Conservation (phyloP, 1,140 invertebrate species). For the Apis dorsata region DNA sequence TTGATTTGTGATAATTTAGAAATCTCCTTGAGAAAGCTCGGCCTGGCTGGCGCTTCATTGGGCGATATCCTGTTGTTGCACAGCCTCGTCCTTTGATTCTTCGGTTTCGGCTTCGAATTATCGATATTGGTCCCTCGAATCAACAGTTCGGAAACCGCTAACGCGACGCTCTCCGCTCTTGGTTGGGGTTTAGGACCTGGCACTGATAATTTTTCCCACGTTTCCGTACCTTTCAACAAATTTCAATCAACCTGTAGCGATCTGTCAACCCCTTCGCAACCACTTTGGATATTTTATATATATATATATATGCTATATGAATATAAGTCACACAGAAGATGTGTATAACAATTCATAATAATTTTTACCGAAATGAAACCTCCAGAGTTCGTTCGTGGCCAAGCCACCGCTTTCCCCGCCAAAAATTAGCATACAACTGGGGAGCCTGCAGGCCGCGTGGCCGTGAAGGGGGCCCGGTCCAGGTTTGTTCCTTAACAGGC, state of each 20-base stretch:
- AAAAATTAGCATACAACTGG: conserved; percentile 90
- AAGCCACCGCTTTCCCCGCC: conserved; percentile 89
- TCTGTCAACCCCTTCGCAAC: background rate
- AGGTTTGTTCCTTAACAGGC: conserved; percentile 83
- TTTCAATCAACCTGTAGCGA: background rate
- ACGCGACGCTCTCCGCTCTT: conserved; percentile 78
- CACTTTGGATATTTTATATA: background rate
- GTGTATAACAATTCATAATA: too few species aligned
- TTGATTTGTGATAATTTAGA: conserved; percentile 88
- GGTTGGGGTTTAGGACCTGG: conserved; percentile 86
- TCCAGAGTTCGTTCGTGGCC: conserved; percentile 90
- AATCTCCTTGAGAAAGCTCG: conserved; percentile 85
- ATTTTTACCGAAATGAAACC: conserved; percentile 89
- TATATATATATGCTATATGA: too few species aligned
- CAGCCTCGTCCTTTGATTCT: conserved; percentile 76
- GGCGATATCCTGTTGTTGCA: conserved; percentile 76
- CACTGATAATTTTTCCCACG: conserved; percentile 88
- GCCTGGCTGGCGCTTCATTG: conserved; percentile 68
- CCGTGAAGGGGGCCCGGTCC: conserved; percentile 89
- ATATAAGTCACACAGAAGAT: too few species aligned
- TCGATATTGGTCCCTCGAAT: conserved; percentile 72
- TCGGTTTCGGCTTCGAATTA: conserved; percentile 70
- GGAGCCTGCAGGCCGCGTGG: conserved; percentile 90
- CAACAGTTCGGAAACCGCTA: conserved; percentile 60
- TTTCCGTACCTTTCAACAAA: conserved; percentile 83